A percentile compares a stretch with the other conserved stretches of the same genome.
Conservation (phyloP, 2,113 vertebrate genomes). For the Pterocles burchelli region DNA sequence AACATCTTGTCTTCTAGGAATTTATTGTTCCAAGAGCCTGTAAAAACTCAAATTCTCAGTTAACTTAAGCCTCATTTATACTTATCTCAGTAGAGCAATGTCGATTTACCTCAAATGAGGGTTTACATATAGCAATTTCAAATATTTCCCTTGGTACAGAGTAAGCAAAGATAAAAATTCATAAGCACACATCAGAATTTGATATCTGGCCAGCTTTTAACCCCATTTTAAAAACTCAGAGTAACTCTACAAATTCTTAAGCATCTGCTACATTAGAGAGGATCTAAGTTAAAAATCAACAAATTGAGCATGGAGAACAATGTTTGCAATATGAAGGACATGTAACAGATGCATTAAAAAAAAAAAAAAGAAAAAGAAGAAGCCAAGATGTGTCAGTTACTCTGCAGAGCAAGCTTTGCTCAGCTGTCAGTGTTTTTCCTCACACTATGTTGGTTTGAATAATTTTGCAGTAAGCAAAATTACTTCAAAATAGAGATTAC, state of each 20-base stretch:
- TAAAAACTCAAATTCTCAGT: not conserved
- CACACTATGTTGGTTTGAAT: not conserved
- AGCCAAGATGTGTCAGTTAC: not conserved
- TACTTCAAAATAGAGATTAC: not conserved
- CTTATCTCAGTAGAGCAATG: not conserved
- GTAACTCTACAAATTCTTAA: not conserved
- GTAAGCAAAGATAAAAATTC: not conserved
- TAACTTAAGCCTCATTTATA: not conserved
- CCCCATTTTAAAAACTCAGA: not conserved
- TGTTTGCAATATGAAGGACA: not conserved
- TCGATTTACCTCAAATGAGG: slow-evolving; percentile 10
- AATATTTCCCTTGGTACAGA: slow-evolving; percentile 1
- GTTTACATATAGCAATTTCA: not conserved
- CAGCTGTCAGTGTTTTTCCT: not conserved
- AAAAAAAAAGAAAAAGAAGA: not conserved
- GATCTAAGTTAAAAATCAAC: not conserved
- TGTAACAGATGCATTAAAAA: not conserved
- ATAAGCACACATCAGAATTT: not conserved
- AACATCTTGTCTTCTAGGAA: not conserved
- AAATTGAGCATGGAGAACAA: not conserved
- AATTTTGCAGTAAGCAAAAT: not conserved
- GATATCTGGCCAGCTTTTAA: not conserved
- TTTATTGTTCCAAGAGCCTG: not conserved
- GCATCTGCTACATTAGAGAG: not conserved
- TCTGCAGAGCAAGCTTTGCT: not conserved